A percentile compares a stretch with the other conserved stretches of the same genome.
phyloP scores from a whole-genome alignment of 2,113 vertebrate genomes.

The Tenebrosternarchus preto region DNA sequence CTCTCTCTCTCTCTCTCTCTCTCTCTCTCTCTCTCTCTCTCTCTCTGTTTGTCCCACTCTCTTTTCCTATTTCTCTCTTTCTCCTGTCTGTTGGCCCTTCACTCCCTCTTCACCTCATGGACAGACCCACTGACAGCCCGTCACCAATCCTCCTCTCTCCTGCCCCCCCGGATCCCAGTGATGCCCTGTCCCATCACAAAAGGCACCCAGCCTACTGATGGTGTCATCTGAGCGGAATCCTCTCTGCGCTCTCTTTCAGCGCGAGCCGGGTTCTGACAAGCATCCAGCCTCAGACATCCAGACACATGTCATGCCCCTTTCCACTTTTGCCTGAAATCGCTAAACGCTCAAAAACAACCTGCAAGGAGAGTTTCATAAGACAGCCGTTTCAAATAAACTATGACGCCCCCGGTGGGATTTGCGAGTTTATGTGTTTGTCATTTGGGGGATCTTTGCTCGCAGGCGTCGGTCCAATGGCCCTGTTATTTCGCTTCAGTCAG shows the following conservation, averaged over 20 bases:
- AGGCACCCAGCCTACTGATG: conserved; percentile 35
- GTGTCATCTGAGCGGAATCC: conserved; percentile 2
- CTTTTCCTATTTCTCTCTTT: neutral
- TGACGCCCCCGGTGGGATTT: conserved; percentile 26
- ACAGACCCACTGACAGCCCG: conserved; percentile 43
- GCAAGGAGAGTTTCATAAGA: neutral
- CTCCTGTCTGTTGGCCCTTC: conserved; percentile 31
- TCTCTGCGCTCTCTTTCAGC: conserved; percentile 9
- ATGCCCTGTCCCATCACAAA: conserved; percentile 27
- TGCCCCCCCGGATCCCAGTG: conserved; percentile 17
- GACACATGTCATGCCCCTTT: conserved; percentile 22
- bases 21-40: neutral
- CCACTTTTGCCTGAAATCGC: conserved; percentile 22
- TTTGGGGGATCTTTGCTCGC: conserved; percentile 25
- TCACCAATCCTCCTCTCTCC: conserved; percentile 41
- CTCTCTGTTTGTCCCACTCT: neutral
- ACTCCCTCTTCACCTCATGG: conserved; percentile 21
- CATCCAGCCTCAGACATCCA: conserved; percentile 23
- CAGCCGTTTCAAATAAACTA: conserved; percentile 33
- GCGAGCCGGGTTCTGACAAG: conserved; percentile 16
- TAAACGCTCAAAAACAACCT: conserved; percentile 19
- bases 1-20: neutral
- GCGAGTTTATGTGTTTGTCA: conserved; percentile 19
- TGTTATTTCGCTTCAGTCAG: conserved; percentile 21
- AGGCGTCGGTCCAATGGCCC: conserved; percentile 2